Conservation (phyloP, 2,888 invertebrate genomes). For the Bellardia pandia region DNA sequence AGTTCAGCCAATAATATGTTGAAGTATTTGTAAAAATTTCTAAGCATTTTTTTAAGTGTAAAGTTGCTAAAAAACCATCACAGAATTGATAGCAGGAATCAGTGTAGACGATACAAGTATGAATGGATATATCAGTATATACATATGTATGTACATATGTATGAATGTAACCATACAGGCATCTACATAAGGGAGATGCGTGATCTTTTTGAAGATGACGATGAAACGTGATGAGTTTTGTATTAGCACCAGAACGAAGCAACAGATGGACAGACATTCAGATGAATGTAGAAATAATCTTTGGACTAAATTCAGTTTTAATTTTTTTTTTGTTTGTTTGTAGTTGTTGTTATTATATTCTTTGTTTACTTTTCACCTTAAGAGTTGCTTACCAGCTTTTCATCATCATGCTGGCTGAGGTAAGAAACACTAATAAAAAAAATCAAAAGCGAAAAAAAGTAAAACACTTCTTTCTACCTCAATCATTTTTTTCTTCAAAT, state of each 20-base stretch:
- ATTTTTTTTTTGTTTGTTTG: background rate
- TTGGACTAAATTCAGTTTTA: slow-evolving; percentile 49
- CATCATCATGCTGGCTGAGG: slow-evolving; percentile 20
- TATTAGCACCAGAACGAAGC: slow-evolving; percentile 41
- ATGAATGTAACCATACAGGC: background rate
- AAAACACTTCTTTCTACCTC: slow-evolving; percentile 47
- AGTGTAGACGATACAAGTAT: slow-evolving; percentile 4
- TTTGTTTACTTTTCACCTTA: slow-evolving; percentile 66
- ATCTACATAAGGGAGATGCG: slow-evolving; percentile 57
- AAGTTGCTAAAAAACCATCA: background rate
- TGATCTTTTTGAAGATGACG: slow-evolving; percentile 69
- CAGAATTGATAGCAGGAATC: slow-evolving; percentile 30
- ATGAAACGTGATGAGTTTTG: slow-evolving; percentile 70
- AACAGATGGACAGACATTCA: slow-evolving; percentile 10
- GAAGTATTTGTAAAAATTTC: too few relatives aligned
- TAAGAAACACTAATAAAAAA: background rate
- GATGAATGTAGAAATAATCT: slow-evolving; percentile 56
- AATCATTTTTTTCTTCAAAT: slow-evolving; percentile 64
- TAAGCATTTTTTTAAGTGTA: slow-evolving; percentile 12
- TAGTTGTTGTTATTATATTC: slow-evolving; percentile 39
- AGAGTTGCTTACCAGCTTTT: slow-evolving; percentile 60
- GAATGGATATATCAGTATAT: background rate
- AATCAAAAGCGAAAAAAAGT: slow-evolving; percentile 1
- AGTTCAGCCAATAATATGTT: too few relatives aligned
- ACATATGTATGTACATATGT: too few relatives aligned